A percentile compares a stretch with the other conserved stretches of the same genome.
Conservation (phyloP, 2,113 vertebrate genomes). For the Oncorhynchus tshawytscha region DNA sequence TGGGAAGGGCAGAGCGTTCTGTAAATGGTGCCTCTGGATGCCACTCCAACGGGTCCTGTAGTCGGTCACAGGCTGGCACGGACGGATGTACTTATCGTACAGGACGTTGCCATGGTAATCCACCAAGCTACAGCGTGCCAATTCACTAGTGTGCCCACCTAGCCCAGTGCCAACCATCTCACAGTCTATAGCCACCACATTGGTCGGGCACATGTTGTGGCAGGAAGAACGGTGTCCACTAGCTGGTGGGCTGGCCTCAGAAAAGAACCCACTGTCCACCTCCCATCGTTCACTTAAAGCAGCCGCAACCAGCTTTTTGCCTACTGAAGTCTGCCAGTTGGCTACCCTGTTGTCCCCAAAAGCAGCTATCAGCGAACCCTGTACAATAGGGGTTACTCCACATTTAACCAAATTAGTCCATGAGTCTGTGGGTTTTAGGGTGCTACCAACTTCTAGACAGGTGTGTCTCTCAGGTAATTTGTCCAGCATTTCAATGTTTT, state of each 20-base stretch:
- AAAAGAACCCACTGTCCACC: slow-evolving; percentile 65
- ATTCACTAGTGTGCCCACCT: slow-evolving; percentile 75
- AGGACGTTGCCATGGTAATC: slow-evolving; percentile 83
- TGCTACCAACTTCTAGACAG: neutral
- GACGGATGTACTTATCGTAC: slow-evolving; percentile 87
- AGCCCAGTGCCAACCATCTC: slow-evolving; percentile 98
- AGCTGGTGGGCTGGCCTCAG: slow-evolving; percentile 51
- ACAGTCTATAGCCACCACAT: slow-evolving; percentile 88
- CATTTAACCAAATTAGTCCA: neutral
- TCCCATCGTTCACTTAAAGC: slow-evolving; percentile 54
- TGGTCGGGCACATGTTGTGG: slow-evolving; percentile 26
- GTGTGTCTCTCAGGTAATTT: neutral
- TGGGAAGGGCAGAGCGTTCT: slow-evolving; percentile 76
- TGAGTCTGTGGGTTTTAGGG: slow-evolving; percentile 15
- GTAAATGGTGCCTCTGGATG: slow-evolving; percentile 79
- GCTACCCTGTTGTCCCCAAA: neutral
- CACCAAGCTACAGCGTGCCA: slow-evolving; percentile 90
- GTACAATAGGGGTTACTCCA: neutral
- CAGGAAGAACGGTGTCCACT: slow-evolving; percentile 53
- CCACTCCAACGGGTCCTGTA: slow-evolving; percentile 95
- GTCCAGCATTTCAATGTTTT: neutral
- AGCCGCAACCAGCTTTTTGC: neutral
- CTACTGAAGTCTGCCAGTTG: neutral
- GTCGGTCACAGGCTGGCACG: slow-evolving; percentile 78
- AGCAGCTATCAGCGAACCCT: neutral